phyloP scores from a whole-genome alignment of 2,888 invertebrate genomes.

The Phengaris arion region DNA sequence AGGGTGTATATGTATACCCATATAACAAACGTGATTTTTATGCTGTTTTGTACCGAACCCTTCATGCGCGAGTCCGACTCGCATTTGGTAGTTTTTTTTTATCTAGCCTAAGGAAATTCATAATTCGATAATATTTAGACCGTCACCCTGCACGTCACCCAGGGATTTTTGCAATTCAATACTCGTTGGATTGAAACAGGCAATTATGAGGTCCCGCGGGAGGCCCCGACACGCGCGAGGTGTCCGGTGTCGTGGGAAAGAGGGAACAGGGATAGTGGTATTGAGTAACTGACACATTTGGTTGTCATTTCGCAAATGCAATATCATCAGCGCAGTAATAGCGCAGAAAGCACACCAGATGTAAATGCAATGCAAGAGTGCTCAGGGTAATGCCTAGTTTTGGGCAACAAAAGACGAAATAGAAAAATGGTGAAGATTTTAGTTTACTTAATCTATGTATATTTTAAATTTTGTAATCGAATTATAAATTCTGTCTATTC shows the following conservation, averaged over 20 bases:
- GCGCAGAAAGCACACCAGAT: neutral
- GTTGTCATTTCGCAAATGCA: conserved; percentile 6
- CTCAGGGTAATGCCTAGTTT: too few species aligned
- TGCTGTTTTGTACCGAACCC: too few species aligned
- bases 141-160: neutral
- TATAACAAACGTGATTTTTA: too few species aligned
- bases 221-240: conserved; percentile 43
- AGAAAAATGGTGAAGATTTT: too few species aligned
- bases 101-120: neutral
- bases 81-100: too few species aligned
- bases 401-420: too few species aligned
- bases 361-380: too few species aligned
- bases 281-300: conserved; percentile 11
- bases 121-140: conserved; percentile 5
- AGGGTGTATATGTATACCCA: too few species aligned
- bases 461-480: too few species aligned
- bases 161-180: conserved; percentile 34
- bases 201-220: conserved; percentile 36
- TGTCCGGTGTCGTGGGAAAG: conserved; percentile 46
- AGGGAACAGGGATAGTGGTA: conserved; percentile 10
- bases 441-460: too few species aligned
- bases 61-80: too few species aligned
- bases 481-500: too few species aligned
- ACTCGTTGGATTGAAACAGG: conserved; percentile 31
- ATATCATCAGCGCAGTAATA: neutral